phyloP scores from a whole-genome alignment of 2,888 invertebrate genomes.

The Drosophila neonasuta region DNA sequence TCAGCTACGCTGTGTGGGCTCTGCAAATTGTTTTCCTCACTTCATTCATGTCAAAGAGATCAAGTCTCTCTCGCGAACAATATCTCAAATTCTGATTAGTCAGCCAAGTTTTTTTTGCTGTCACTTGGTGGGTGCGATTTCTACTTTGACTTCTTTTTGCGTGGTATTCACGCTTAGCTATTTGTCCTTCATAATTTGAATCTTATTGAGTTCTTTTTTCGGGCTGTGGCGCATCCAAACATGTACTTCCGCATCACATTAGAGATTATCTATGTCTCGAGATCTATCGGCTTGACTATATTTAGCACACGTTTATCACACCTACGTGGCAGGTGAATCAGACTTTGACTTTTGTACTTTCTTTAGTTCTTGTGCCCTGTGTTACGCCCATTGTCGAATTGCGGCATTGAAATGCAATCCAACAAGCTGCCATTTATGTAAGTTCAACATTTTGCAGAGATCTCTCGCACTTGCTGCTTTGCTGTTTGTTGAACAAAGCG shows the following conservation, averaged over 20 bases:
- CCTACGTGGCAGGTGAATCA: constrained; percentile 48
- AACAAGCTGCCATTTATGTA: constrained; percentile 75
- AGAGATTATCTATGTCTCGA: constrained; percentile 30
- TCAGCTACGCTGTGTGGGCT: constrained; percentile 73
- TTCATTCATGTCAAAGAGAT: constrained; percentile 52
- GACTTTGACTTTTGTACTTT: background rate
- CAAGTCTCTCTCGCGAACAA: constrained; percentile 11
- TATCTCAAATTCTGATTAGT: constrained; percentile 57
- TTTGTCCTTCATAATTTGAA: constrained; percentile 64
- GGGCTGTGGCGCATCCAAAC: constrained; percentile 58
- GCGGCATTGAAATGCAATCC: constrained; percentile 42
- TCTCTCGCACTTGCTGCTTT: constrained; percentile 37
- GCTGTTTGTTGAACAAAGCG: constrained; percentile 43
- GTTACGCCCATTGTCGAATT: constrained; percentile 27
- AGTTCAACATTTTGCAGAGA: constrained; percentile 73
- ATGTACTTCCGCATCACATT: constrained; percentile 58
- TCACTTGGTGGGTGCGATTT: constrained; percentile 60
- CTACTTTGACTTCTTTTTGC: constrained; percentile 40
- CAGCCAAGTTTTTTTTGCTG: constrained; percentile 44
- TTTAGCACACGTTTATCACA: constrained; percentile 56
- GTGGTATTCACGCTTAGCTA: constrained; percentile 53
- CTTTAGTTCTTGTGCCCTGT: constrained; percentile 14
- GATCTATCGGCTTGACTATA: constrained; percentile 59
- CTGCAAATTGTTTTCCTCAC: constrained; percentile 65
- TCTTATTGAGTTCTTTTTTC: constrained; percentile 24